Base-by-base conservation (phyloP, 92 coral and sea anemone species). In the Zoanthus gigantus region DNA sequence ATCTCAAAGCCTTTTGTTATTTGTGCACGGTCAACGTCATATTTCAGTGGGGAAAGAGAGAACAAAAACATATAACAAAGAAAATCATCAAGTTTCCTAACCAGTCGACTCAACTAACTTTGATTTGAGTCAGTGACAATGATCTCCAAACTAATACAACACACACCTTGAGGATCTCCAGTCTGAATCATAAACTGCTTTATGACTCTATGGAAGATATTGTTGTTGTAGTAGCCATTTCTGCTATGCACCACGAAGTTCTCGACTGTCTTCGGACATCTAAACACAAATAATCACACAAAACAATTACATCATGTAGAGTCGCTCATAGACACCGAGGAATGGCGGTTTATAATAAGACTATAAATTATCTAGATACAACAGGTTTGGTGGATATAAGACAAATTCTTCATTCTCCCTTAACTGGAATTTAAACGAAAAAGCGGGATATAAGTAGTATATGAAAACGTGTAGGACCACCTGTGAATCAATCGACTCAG, bases 181-280 rank as follows among this genome's bases (percentile, higher is more conserved):
- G 99, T 97, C 86, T 97, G 99, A 44, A 97, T 88, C 99, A 97
- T 97, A 32, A 97, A 97, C 94, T 97, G 98, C 74, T 97, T 96
- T 73, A 97, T 97, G 76, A 97, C 94, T 31, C 99, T 96, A 81
- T 97, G 99, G 80, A 97, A 97, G 58, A 95, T 92, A 81, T 97
- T 92, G 74, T 93, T 92, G 88, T 97, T 93, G 90, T 97, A 97
- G 90, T 97, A 97, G 65, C 98, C 98, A 77, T 92, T 97, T 74
- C 90, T 92, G 79, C 98, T 84, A 88, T 97, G 99, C 0, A 95
- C 96, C 56, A 94, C 87, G 81, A 97, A 97, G 86, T 97, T 97
- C 71, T 97, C 99, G 63, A 97, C 94, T 29, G 99, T 90, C 78
- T 93, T 97, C 13, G 99, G 99, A 80, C 99, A 96, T 86, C 99